A percentile compares a stretch with the other conserved stretches of the same genome.
Conservation (phyloP, 2,113 vertebrate genomes). For the Pontoporia blainvillei region DNA sequence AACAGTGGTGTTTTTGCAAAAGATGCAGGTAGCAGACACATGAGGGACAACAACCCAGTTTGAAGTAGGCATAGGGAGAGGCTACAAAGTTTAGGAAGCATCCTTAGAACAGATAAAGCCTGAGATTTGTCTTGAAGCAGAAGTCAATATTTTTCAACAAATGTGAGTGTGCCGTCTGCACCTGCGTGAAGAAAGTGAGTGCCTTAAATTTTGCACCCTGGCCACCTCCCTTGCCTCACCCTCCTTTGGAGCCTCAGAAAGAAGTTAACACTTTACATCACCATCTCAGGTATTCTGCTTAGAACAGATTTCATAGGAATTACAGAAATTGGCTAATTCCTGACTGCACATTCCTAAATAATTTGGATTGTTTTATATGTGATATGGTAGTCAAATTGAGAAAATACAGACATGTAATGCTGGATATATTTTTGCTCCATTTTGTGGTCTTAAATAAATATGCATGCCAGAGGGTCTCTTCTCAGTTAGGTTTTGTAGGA, state of each 20-base stretch:
- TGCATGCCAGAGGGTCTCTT: not conserved
- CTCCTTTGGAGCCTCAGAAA: not conserved
- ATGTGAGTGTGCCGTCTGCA: not conserved
- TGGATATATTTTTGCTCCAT: not conserved
- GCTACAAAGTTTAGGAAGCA: not conserved
- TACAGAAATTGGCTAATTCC: not conserved
- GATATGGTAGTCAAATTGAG: not conserved
- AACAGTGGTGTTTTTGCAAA: not conserved
- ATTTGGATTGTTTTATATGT: not conserved
- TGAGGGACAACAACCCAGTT: not conserved
- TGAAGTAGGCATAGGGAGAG: not conserved
- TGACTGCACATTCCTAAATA: not conserved
- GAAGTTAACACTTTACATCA: not conserved
- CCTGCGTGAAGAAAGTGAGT: not conserved
- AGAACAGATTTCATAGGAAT: not conserved
- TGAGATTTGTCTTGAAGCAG: not conserved
- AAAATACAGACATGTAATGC: rapidly evolving
- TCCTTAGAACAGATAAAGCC: not conserved
- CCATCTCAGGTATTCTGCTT: not conserved
- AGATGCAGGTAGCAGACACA: not conserved
- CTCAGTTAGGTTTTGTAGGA: not conserved
- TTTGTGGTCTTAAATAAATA: not conserved
- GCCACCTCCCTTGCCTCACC: not conserved
- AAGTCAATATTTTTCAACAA: not conserved
- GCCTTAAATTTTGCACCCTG: not conserved